Percentiles rank a stretch among this genome's conserved stretches.
Evolutionary conservation across 1,140 invertebrate species (phyloP).

Genomic region (Zophobas morio): DNA sequence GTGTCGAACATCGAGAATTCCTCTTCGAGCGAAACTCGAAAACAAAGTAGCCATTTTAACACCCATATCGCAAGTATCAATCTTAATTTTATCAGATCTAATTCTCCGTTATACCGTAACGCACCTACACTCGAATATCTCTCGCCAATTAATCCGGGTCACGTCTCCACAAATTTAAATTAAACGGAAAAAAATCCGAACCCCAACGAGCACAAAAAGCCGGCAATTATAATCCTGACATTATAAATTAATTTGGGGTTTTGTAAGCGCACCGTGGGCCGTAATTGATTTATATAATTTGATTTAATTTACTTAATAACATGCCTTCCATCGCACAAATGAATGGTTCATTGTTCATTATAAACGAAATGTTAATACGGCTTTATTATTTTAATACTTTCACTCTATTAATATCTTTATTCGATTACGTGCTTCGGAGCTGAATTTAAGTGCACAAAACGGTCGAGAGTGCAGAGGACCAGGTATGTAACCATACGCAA

Average conservation of each 20-base stretch:
- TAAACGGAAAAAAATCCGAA: neutral
- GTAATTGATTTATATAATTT: constrained; percentile 39
- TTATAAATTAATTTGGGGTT: constrained; percentile 36
- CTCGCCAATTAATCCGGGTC: too few species aligned
- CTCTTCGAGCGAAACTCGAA: too few species aligned
- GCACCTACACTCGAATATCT: neutral
- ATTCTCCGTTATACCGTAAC: neutral
- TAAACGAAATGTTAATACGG: constrained; percentile 18
- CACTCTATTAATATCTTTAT: constrained; percentile 19
- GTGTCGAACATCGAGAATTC: too few species aligned
- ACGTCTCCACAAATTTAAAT: neutral
- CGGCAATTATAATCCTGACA: constrained; percentile 34
- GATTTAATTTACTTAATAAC: constrained; percentile 43
- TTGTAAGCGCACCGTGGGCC: constrained; percentile 20
- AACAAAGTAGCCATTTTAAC: too few species aligned
- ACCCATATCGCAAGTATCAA: too few species aligned
- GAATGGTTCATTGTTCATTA: constrained; percentile 35
- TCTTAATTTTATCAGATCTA: too few species aligned
- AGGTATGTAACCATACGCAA: neutral
- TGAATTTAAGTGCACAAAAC: constrained; percentile 13
- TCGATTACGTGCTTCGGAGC: constrained; percentile 1
- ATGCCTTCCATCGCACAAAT: constrained; percentile 3
- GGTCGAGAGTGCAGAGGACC: constrained; percentile 4
- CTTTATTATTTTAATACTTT: constrained; percentile 39
- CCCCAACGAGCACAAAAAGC: neutral